phyloP scores from a whole-genome alignment of 2,113 vertebrate species.

The Odobenus rosmarus region DNA sequence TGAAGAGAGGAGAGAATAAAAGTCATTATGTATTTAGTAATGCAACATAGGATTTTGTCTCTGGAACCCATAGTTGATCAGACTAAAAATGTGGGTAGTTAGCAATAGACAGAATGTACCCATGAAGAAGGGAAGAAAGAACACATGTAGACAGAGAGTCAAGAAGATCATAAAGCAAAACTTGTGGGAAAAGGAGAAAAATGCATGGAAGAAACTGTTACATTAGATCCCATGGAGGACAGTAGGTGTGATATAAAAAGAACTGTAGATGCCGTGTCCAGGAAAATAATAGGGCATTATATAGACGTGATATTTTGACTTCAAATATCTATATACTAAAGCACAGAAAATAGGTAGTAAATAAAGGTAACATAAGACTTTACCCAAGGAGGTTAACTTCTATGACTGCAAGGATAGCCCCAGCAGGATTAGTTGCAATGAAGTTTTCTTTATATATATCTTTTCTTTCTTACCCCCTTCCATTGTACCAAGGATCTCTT shows the following conservation, averaged over 20 bases:
- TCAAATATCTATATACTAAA: neutral
- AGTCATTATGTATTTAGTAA: neutral
- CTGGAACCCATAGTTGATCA: neutral
- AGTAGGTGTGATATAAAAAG: neutral
- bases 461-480: neutral
- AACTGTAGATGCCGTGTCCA: neutral
- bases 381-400: neutral
- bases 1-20: neutral
- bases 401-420: neutral
- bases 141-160: neutral
- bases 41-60: neutral
- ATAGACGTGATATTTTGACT: neutral
- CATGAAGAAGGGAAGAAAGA: neutral
- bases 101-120: accelerated
- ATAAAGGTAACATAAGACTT: neutral
- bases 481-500: neutral
- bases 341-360: neutral
- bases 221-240: neutral
- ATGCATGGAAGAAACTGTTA: neutral
- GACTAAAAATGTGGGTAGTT: neutral
- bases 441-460: neutral
- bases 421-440: neutral
- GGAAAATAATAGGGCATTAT: neutral
- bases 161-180: neutral
- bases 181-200: neutral